These are phyloP conservation scores for Helostoma temminkii DNA, from an alignment of 2,797 vertebrate genomes.

Conservation along the genomic window DNA sequence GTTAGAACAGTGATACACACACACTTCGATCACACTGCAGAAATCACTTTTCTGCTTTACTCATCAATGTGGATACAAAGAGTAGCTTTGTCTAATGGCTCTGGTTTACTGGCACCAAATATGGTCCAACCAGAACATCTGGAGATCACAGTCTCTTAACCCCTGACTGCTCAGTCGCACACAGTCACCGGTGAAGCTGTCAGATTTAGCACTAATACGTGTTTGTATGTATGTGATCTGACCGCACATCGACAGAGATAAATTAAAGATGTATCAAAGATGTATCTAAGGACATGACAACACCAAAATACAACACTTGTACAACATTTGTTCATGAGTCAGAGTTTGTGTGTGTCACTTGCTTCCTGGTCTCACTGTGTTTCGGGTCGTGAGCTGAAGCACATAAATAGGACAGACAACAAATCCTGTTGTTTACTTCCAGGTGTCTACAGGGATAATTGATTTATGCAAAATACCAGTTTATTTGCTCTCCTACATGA, in stretches of 20 bases:
- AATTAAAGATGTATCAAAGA: too few relatives aligned
- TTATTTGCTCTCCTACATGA: constrained; percentile 32
- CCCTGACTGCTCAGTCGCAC: constrained; percentile 17
- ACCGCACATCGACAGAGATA: too few relatives aligned
- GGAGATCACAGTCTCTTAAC: not conserved
- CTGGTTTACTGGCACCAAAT: constrained; percentile 64
- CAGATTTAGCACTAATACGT: too few relatives aligned
- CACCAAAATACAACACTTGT: too few relatives aligned
- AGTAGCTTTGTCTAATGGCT: constrained; percentile 60
- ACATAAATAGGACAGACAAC: constrained; percentile 28
- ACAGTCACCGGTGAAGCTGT: too few relatives aligned
- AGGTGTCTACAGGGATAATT: constrained; percentile 48
- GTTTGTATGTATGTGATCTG: not conserved
- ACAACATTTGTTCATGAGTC: too few relatives aligned
- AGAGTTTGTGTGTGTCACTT: not conserved
- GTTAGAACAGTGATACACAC: too few relatives aligned
- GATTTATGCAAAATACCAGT: constrained; percentile 53
- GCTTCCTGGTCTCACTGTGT: constrained; percentile 9
- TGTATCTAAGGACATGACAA: too few relatives aligned
- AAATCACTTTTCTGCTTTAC: constrained; percentile 59
- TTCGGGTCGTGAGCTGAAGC: constrained; percentile 17
- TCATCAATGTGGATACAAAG: constrained; percentile 67
- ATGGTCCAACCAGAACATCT: constrained; percentile 24
- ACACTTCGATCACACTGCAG: constrained; percentile 10
- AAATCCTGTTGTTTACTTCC: constrained; percentile 42